Evolutionary conservation across 2,797 vertebrate species (phyloP).

Genomic region (Chaunax sp.): DNA sequence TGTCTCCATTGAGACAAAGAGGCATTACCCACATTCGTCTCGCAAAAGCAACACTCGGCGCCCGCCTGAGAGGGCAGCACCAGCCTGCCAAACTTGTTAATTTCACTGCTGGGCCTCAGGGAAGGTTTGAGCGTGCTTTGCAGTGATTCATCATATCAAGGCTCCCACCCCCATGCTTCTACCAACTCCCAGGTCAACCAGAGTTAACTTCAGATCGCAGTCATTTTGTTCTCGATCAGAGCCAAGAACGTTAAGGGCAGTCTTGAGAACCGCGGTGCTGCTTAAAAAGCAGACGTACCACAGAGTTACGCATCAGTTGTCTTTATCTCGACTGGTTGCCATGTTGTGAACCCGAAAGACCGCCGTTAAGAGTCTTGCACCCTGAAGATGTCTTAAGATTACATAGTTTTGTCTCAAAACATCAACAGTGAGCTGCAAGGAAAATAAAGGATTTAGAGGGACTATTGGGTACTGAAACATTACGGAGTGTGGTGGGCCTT

Average conservation of each 20-base stretch:
- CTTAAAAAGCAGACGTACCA: conserved; percentile 24
- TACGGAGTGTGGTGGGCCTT: background rate
- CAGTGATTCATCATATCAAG: conserved; percentile 34
- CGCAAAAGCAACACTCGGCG: conserved; percentile 10
- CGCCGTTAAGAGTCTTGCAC: background rate
- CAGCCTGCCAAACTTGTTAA: conserved; percentile 62
- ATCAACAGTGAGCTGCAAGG: background rate
- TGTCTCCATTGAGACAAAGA: conserved; percentile 60
- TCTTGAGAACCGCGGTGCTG: background rate
- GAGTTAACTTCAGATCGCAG: conserved; percentile 48
- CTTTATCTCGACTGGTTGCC: conserved; percentile 11
- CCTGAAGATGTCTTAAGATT: background rate
- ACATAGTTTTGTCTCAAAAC: background rate
- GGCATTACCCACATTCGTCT: conserved; percentile 24
- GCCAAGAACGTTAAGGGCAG: background rate
- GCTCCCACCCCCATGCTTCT: conserved; percentile 12
- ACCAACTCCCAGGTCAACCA: conserved; percentile 47
- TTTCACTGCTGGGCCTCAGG: conserved; percentile 62
- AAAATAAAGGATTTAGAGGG: too few relatives aligned
- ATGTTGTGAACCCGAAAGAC: background rate
- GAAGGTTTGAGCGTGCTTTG: conserved; percentile 42
- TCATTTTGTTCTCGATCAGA: background rate
- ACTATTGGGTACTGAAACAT: background rate
- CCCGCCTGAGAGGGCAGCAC: conserved; percentile 27
- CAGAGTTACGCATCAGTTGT: conserved; percentile 14